A percentile compares a stretch with the other conserved stretches of the same genome.
Evolutionary conservation across 2,888 invertebrate species (phyloP).

Genomic region (Crocallis elinguaria): DNA sequence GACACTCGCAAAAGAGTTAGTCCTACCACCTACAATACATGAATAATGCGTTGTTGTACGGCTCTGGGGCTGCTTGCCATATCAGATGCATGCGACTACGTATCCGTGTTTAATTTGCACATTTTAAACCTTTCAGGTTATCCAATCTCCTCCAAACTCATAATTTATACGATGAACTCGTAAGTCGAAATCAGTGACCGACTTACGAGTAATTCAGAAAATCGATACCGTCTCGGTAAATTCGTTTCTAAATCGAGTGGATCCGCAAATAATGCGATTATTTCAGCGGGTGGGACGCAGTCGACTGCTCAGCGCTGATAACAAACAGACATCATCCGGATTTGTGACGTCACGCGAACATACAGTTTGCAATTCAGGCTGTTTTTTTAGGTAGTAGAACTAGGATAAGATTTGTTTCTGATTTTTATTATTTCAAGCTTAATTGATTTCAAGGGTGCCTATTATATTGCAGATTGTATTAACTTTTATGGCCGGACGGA

Average conservation of each 20-base stretch:
- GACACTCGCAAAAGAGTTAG: no score
- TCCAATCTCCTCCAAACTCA: neutral
- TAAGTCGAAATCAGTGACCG: conserved; percentile 15
- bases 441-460: no score
- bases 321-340: conserved; percentile 84
- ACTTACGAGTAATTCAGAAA: conserved; percentile 18
- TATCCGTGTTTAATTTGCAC: no score
- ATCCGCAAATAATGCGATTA: conserved; percentile 76
- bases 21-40: no score
- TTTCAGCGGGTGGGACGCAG: conserved; percentile 59
- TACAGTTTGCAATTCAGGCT: conserved; percentile 29
- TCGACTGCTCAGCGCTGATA: conserved; percentile 81
- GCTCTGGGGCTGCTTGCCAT: no score
- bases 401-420: no score
- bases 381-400: no score
- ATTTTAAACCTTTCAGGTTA: neutral
- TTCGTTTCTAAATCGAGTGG: conserved; percentile 61
- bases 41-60: no score
- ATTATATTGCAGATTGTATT: no score
- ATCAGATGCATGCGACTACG: no score
- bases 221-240: conserved; percentile 26
- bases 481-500: no score
- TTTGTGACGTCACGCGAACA: conserved; percentile 81
- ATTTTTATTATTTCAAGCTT: no score
- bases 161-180: neutral